Evolutionary conservation across 2,888 invertebrate genomes (phyloP).

Genomic region (Cheilosia pagana): DNA sequence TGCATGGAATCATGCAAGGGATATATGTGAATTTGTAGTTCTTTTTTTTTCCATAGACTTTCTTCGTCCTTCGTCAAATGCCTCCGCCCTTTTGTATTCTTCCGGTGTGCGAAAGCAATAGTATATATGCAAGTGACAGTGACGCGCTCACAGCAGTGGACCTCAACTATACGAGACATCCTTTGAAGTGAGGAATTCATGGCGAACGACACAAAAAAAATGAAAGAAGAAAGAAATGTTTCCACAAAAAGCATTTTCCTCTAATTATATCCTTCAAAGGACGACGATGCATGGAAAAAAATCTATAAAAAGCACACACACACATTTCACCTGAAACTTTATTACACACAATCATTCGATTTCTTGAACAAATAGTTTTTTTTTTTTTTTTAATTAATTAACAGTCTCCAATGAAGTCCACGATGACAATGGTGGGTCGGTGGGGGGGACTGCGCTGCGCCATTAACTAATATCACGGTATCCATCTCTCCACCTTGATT

Average conservation of each 20-base stretch:
- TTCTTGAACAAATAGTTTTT: constrained; percentile 52
- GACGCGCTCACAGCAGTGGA: constrained; percentile 24
- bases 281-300: constrained; percentile 17
- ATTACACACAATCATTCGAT: constrained; percentile 42
- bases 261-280: constrained; percentile 69
- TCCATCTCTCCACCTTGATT: constrained; percentile 69
- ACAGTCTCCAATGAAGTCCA: constrained; percentile 60
- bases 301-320: constrained; percentile 11
- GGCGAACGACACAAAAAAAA: constrained; percentile 1
- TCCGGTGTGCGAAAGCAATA: constrained; percentile 40
- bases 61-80: constrained; percentile 54
- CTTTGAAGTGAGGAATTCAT: constrained; percentile 66
- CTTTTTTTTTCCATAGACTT: constrained; percentile 31
- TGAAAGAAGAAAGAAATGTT: background rate
- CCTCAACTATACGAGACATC: constrained; percentile 38
- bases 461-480: constrained; percentile 64
- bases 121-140: constrained; percentile 61
- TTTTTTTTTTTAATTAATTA: constrained; percentile 66
- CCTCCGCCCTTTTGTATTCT: constrained; percentile 49
- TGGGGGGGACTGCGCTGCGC: constrained; percentile 33
- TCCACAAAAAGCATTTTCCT: constrained; percentile 29
- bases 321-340: constrained; percentile 17
- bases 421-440: constrained; percentile 43
- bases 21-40: constrained; percentile 47
- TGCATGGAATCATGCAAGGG: constrained; percentile 12